Conservation (phyloP, 2,888 invertebrate species). For the Chrysolina oricalcia region DNA sequence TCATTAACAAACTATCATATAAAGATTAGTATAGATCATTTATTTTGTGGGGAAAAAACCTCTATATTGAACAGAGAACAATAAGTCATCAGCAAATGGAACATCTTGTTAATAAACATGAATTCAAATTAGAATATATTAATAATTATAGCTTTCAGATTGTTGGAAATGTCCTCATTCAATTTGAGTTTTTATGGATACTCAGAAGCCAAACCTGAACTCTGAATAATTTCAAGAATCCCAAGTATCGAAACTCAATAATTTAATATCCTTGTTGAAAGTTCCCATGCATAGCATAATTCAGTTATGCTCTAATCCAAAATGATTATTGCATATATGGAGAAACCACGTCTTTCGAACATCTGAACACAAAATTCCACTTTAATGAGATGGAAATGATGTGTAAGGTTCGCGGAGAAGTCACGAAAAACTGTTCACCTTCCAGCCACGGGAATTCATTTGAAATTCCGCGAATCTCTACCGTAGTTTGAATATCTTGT, state of each 20-base stretch:
- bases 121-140: too few relatives aligned
- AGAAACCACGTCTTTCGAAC: neutral
- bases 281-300: neutral
- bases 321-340: neutral
- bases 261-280: neutral
- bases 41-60: too few relatives aligned
- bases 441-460: neutral
- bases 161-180: too few relatives aligned
- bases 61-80: too few relatives aligned
- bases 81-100: too few relatives aligned
- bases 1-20: too few relatives aligned
- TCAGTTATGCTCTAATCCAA: neutral
- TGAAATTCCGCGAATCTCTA: neutral
- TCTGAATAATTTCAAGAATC: neutral
- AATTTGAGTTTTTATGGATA: too few relatives aligned
- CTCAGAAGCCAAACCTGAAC: too few relatives aligned
- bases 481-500: neutral
- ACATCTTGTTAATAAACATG: too few relatives aligned
- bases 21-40: too few relatives aligned
- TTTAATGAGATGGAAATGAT: constrained; percentile 15
- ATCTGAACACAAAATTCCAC: constrained; percentile 13
- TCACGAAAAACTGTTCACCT: constrained; percentile 11
- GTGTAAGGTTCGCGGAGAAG: neutral
- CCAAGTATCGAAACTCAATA: neutral
- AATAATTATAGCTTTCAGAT: too few relatives aligned